A percentile compares a stretch with the other conserved stretches of the same genome.
Evolutionary conservation across 2,797 vertebrate genomes (phyloP).

Genomic region (Malacoctenus gilli): DNA sequence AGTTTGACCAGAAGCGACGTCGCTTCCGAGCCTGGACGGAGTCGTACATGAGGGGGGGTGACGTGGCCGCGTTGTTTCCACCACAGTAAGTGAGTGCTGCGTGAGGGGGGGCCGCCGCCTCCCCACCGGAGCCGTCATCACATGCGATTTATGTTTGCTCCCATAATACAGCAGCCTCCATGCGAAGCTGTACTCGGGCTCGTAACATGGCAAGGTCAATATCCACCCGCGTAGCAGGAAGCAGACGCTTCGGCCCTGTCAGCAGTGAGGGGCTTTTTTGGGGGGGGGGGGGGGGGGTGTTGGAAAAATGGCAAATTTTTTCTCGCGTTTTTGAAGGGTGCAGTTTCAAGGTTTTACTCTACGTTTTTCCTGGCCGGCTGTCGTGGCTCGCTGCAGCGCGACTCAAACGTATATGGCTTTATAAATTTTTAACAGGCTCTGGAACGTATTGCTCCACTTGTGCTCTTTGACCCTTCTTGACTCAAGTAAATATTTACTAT

Average conservation of each 20-base stretch:
- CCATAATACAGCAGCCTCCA: constrained; percentile 45
- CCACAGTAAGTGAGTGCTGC: constrained; percentile 5
- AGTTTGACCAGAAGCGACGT: no score
- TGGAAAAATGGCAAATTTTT: no score
- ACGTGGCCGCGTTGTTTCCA: no score
- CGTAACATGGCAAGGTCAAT: constrained; percentile 54
- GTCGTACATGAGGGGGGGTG: no score
- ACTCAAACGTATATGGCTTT: background rate
- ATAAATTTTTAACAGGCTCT: background rate
- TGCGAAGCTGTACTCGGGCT: constrained; percentile 27
- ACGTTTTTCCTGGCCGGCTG: no score
- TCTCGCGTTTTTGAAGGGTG: no score
- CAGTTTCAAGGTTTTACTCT: background rate
- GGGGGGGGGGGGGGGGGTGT: no score
- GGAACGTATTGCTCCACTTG: constrained; percentile 9
- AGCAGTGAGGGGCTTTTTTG: no score
- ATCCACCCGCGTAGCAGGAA: constrained; percentile 40
- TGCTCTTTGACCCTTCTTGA: background rate
- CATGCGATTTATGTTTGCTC: constrained; percentile 55
- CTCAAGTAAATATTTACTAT: background rate
- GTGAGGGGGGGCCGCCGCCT: constrained; percentile 22
- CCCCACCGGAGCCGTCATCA: constrained; percentile 47
- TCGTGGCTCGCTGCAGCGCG: background rate
- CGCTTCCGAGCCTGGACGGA: no score
- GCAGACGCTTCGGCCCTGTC: constrained; percentile 44